Base-by-base conservation (phyloP, 1,140 invertebrate genomes). In the Leptestheria dahalacensis region DNA sequence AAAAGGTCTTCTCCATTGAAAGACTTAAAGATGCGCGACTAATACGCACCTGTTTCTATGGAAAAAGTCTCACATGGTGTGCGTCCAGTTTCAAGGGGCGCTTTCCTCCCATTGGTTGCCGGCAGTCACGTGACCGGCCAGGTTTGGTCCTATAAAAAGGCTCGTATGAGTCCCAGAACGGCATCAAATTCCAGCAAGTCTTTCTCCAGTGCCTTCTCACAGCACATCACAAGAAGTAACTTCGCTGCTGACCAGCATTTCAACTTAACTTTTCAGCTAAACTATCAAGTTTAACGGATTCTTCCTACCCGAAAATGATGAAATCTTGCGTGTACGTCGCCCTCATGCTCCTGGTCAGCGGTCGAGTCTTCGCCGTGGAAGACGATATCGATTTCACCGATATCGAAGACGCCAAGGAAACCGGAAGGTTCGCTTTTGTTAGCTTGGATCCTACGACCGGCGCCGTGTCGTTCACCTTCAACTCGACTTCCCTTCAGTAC, bases 401-500 rank as follows among this genome's bases (percentile, higher is more conserved):
- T 15, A 49, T 33, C 12, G 48, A 23, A 3, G 59, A 21, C 23
- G 53, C 41, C 46, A 29, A 61, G 1, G 26, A 41, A 2, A 49
- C 54, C 3, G 54, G 54, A 10, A 46, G 61, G n/a, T 62, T 62
- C 50, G 61, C 53, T 1, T 62, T 62, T 20, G 61, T 57, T 33
- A 52, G 48, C 25, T 47, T 57, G 10, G 50, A 57, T 49, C 6
- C 33, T 15, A 33, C 53, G 6, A 55, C 57, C 54, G 61, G 61
- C 12, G 48, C 61, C 23, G 20, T 62, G 10, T 48, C 55, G 12
- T 57, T 62, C 46, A 62, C 53, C 2, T 62, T 57, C 48, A 62
- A 62, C n/a, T 26, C 48, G 12, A 57, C 53, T 1, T 62, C 61
- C 4, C 55, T 62, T 18, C 53, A 62, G 56, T 62, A 57, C 48